A percentile compares a stretch with the other conserved stretches of the same genome.
These are phyloP conservation scores for Pristionchus arcanus DNA, from an alignment of 2,888 invertebrate genomes.

Conservation along the genomic window DNA sequence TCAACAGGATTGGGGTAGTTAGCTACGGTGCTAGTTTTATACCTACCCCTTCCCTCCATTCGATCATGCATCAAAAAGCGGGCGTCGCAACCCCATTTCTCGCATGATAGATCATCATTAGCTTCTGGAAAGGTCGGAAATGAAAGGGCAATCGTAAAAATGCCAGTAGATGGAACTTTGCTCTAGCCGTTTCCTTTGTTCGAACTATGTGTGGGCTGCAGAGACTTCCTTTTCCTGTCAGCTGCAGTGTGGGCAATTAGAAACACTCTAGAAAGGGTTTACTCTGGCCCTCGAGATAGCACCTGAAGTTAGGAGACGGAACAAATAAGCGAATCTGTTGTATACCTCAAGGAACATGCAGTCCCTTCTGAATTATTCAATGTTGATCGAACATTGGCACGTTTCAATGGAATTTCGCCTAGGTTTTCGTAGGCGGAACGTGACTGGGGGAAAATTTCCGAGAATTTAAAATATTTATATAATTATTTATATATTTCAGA, in stretches of 20 bases:
- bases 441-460: background rate
- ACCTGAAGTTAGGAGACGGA: background rate
- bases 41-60: background rate
- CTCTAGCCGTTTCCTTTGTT: conserved; percentile 15
- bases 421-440: background rate
- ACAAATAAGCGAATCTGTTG: background rate
- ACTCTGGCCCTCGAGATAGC: background rate
- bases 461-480: background rate
- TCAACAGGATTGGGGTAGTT: background rate
- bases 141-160: background rate
- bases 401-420: background rate
- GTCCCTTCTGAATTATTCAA: background rate
- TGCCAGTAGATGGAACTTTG: background rate
- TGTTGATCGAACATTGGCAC: background rate
- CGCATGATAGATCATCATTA: background rate
- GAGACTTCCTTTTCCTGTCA: background rate
- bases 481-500: conserved; percentile 1
- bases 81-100: background rate
- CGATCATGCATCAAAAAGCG: background rate
- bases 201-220: background rate
- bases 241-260: background rate
- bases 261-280: too few relatives aligned
- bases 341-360: background rate
- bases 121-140: background rate
- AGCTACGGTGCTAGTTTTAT: background rate